phyloP scores from a whole-genome alignment of 2,797 vertebrate species.

The Melanotaenia boesemani region DNA sequence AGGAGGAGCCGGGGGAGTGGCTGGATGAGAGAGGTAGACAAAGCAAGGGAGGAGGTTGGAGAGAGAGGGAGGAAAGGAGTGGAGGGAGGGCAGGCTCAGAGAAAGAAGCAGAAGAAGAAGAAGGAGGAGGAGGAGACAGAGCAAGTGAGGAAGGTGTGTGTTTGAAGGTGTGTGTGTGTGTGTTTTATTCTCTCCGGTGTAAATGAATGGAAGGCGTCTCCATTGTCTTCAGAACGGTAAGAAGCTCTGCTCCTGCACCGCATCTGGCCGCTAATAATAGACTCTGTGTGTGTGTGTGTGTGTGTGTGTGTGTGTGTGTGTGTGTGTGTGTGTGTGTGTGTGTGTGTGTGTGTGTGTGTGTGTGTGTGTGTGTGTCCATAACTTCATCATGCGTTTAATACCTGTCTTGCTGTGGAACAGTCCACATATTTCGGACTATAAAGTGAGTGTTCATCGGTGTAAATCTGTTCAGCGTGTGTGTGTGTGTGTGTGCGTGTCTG shows the following conservation, averaged over 20 bases:
- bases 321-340: not conserved
- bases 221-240: constrained; percentile 71
- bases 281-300: constrained; percentile 1
- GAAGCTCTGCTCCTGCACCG: constrained; percentile 44
- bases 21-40: constrained; percentile 63
- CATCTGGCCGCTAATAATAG: constrained; percentile 31
- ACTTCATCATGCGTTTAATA: constrained; percentile 13
- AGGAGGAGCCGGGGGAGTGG: constrained; percentile 65
- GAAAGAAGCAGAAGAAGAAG: constrained; percentile 30
- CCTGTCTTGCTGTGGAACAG: not conserved
- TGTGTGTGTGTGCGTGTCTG: constrained; percentile 4
- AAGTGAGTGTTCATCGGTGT: not conserved
- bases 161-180: constrained; percentile 44
- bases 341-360: too few species aligned
- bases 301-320: constrained; percentile 6
- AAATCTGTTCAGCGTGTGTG: not conserved
- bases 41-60: constrained; percentile 49
- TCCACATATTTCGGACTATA: not conserved
- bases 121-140: constrained; percentile 40
- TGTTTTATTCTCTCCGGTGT: constrained; percentile 50
- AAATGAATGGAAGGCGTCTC: constrained; percentile 59
- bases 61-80: constrained; percentile 36
- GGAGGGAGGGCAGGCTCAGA: constrained; percentile 41
- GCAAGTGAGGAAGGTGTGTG: constrained; percentile 28
- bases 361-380: too few species aligned